These are phyloP conservation scores for Sweltsa coloradensis DNA, from an alignment of 1,140 invertebrate genomes.

Conservation along the genomic window DNA sequence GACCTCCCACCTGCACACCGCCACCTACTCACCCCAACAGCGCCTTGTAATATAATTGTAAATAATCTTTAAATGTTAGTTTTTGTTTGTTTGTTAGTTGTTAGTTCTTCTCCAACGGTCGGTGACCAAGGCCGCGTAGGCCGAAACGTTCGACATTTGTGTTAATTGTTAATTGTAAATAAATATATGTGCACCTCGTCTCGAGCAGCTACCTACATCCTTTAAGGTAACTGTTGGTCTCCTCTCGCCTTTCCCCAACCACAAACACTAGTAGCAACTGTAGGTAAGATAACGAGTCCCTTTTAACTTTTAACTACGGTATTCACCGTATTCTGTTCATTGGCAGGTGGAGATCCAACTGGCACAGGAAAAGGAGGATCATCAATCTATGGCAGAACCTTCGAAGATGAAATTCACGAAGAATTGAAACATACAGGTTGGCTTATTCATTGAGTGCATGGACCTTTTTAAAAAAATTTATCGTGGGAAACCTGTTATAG, in stretches of 20 bases:
- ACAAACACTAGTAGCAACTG: too few species aligned
- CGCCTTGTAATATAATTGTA: too few species aligned
- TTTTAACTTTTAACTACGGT: not conserved
- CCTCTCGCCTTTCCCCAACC: not conserved
- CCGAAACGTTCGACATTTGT: not conserved
- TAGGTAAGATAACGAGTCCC: not conserved
- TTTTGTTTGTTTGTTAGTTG: too few species aligned
- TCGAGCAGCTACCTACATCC: conserved; percentile 1
- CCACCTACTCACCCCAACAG: too few species aligned
- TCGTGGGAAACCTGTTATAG: too few species aligned
- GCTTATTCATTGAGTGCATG: not conserved
- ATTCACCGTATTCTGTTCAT: conserved; percentile 7
- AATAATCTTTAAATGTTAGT: too few species aligned
- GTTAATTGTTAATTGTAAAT: not conserved
- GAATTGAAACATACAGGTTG: conserved; percentile 89
- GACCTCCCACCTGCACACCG: too few species aligned
- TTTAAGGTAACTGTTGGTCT: conserved; percentile 8
- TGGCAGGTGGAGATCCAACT: conserved; percentile 72
- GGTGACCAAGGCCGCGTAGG: too few species aligned
- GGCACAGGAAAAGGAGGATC: conserved; percentile 89
- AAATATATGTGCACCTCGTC: not conserved
- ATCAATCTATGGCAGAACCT: conserved; percentile 91
- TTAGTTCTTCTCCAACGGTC: too few species aligned
- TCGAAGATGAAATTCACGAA: conserved; percentile 91
- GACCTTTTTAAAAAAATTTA: too few species aligned